A percentile compares a stretch with the other conserved stretches of the same genome.
Evolutionary conservation across 30 jellyfish, hydroid and myxozoan species (phyloP).

Genomic region (Chrysaora quinquecirrha): DNA sequence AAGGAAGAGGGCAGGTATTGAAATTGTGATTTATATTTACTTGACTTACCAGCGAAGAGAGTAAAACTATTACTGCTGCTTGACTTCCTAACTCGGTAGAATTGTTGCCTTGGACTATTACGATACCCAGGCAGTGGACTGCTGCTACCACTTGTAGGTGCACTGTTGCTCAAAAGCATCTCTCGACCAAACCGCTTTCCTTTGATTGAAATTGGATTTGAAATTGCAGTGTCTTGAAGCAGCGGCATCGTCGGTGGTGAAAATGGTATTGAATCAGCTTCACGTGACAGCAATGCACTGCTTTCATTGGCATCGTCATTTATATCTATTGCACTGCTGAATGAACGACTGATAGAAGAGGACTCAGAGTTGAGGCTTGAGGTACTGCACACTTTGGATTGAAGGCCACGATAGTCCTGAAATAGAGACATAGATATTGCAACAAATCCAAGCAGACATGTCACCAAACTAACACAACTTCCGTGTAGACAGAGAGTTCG

Average conservation of each 20-base stretch:
- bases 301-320: conserved; percentile 46
- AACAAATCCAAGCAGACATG: too few species aligned
- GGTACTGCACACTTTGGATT: conserved; percentile 82
- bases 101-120: conserved; percentile 85
- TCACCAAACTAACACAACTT: too few species aligned
- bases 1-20: too few species aligned
- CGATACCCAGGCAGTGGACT: conserved; percentile 91
- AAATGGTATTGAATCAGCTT: conserved; percentile 40
- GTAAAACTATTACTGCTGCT: conserved; percentile 85
- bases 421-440: too few species aligned
- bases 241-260: conserved; percentile 65
- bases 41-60: conserved; percentile 82
- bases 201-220: conserved; percentile 84
- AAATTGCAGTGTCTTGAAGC: conserved; percentile 23
- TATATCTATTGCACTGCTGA: conserved; percentile 77
- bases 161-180: conserved; percentile 78
- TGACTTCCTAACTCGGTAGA: conserved; percentile 75
- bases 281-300: conserved; percentile 39
- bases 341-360: conserved; percentile 63
- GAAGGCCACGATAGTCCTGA: conserved; percentile 89
- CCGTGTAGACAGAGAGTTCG: too few species aligned
- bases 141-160: conserved; percentile 90
- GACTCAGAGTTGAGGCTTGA: conserved; percentile 73
- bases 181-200: conserved; percentile 67
- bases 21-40: too few species aligned